These are phyloP conservation scores for Lithobates sylvaticus DNA, from an alignment of 2,797 vertebrate species.

Conservation along the genomic window DNA sequence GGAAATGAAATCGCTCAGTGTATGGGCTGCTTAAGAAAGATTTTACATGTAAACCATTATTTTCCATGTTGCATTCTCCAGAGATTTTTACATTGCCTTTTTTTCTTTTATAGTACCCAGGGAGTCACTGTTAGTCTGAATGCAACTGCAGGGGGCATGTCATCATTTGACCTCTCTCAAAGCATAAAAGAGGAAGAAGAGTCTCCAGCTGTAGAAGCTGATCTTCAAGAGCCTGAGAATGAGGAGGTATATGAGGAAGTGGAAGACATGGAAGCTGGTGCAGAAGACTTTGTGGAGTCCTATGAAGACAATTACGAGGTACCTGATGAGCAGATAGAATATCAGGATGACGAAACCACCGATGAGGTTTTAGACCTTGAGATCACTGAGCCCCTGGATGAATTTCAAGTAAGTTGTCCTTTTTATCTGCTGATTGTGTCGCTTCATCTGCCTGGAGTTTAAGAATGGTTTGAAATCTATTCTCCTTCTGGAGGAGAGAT, in stretches of 20 bases:
- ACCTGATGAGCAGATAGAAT: slow-evolving; percentile 85
- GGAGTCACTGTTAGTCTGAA: slow-evolving; percentile 82
- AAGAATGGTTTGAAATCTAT: slow-evolving; percentile 84
- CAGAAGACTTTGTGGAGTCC: slow-evolving; percentile 66
- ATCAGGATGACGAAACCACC: slow-evolving; percentile 81
- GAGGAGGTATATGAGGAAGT: slow-evolving; percentile 81
- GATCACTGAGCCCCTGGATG: slow-evolving; percentile 94
- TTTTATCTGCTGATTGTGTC: slow-evolving; percentile 81
- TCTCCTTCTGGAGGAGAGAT: slow-evolving; percentile 79
- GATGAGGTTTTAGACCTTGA: slow-evolving; percentile 96
- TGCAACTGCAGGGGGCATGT: slow-evolving; percentile 77
- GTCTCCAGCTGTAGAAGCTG: slow-evolving; percentile 79
- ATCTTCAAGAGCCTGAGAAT: slow-evolving; percentile 57
- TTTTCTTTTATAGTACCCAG: slow-evolving; percentile 75
- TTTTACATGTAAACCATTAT: too few species aligned
- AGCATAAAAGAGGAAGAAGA: slow-evolving; percentile 76
- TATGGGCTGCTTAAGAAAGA: too few species aligned
- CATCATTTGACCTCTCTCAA: slow-evolving; percentile 81
- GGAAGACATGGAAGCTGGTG: slow-evolving; percentile 76
- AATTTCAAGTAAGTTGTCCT: slow-evolving; percentile 91
- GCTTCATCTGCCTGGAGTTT: slow-evolving; percentile 74
- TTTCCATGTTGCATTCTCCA: too few species aligned
- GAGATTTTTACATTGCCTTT: too few species aligned
- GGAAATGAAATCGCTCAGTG: too few species aligned
- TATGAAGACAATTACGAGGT: slow-evolving; percentile 82